Conservation (phyloP, 2,888 invertebrate species). For the Cylindroiulus punctatus region DNA sequence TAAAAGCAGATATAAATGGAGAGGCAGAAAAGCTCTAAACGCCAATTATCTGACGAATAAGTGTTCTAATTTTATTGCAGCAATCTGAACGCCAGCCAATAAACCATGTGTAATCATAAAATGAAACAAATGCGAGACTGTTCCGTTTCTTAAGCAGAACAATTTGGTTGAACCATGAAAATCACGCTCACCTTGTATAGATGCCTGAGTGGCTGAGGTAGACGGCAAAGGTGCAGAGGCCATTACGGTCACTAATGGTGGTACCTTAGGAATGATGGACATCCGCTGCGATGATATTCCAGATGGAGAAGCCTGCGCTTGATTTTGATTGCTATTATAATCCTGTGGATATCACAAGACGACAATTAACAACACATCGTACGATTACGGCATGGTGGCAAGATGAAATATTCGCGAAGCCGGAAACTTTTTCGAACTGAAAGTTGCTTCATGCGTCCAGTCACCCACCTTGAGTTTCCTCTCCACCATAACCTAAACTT, state of each 20-base stretch:
- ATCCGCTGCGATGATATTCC: constrained; percentile 54
- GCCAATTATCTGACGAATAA: not conserved
- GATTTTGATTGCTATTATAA: constrained; percentile 54
- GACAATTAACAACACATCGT: not conserved
- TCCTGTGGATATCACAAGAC: constrained; percentile 35
- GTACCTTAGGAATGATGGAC: constrained; percentile 57
- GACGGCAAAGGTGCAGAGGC: constrained; percentile 55
- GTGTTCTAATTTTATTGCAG: not conserved
- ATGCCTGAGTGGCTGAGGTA: constrained; percentile 58
- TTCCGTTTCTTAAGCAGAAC: not conserved
- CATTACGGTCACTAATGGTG: constrained; percentile 52
- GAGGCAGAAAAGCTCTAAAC: not conserved
- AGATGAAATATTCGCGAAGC: not conserved
- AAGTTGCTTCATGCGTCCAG: not conserved
- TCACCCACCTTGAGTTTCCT: not conserved
- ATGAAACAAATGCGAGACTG: not conserved
- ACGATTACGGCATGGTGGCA: not conserved
- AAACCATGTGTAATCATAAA: not conserved
- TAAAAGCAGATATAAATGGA: not conserved
- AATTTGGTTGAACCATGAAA: not conserved
- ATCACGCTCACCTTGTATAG: constrained; percentile 57
- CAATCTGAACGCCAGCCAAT: not conserved
- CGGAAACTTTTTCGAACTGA: not conserved
- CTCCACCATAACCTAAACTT: not conserved
- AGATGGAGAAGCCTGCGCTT: constrained; percentile 52